Evolutionary conservation across 2,113 vertebrate species (phyloP).

Genomic region (Pterophyllum scalare): DNA sequence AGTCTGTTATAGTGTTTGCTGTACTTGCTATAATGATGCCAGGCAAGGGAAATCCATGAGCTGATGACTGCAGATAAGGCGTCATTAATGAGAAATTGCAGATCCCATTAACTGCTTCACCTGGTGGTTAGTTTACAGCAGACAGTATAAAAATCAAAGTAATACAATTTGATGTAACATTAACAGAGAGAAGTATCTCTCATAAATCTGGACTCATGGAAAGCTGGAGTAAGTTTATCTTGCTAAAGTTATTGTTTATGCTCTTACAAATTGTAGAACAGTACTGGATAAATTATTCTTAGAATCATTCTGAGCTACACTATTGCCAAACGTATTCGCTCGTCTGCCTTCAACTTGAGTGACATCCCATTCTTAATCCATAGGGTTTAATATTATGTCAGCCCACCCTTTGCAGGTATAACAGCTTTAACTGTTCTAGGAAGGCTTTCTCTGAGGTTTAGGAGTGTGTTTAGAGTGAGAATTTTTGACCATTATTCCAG

Average conservation of each 20-base stretch:
- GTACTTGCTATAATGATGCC: constrained; percentile 3
- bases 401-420: no score
- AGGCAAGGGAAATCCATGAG: background rate
- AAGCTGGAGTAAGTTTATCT: background rate
- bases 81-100: background rate
- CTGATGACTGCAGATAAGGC: background rate
- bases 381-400: no score
- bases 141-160: background rate
- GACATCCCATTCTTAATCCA: no score
- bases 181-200: background rate
- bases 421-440: no score
- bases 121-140: background rate
- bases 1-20: constrained; percentile 3
- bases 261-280: background rate
- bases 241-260: background rate
- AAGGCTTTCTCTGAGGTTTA: no score
- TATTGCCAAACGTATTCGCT: no score
- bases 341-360: no score
- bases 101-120: background rate
- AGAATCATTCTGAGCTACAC: background rate
- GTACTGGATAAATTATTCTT: background rate
- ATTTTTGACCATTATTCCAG: no score
- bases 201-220: background rate
- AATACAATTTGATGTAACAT: background rate
- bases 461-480: no score